Evolutionary conservation across 2,888 invertebrate species (phyloP).

Genomic region (Eupithecia abbreviata): DNA sequence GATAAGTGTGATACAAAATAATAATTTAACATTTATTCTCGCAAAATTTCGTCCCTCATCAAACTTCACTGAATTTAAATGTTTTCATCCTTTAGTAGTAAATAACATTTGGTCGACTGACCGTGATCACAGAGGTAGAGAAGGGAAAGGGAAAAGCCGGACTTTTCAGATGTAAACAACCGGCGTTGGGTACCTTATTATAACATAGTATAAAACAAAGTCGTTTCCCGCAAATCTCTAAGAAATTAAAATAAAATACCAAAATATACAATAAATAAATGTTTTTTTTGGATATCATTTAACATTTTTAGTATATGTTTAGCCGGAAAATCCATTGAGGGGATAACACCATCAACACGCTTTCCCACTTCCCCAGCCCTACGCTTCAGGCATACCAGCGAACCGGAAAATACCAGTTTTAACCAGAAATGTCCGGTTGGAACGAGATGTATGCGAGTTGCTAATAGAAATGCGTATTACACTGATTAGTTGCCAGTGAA

Average conservation of each 20-base stretch:
- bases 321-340: background rate
- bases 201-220: no score
- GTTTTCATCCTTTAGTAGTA: slow-evolving; percentile 46
- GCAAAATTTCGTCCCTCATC: slow-evolving; percentile 32
- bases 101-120: slow-evolving; percentile 48
- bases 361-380: background rate
- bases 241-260: no score
- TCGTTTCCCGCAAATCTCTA: no score
- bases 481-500: slow-evolving; percentile 23
- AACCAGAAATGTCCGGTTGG: slow-evolving; percentile 58
- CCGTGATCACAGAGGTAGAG: background rate
- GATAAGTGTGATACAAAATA: background rate
- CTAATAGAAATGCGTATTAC: slow-evolving; percentile 29
- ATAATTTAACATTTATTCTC: background rate
- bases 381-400: background rate
- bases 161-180: background rate
- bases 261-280: no score
- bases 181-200: background rate
- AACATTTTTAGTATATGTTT: background rate
- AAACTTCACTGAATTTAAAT: slow-evolving; percentile 41
- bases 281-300: no score
- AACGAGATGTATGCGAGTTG: slow-evolving; percentile 36
- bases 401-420: slow-evolving; percentile 36
- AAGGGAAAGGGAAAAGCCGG: background rate
- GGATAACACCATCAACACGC: background rate